Percentiles rank a stretch among this genome's conserved stretches.
Conservation (phyloP, 2,888 invertebrate species). For the Hyppa rectilinea region DNA sequence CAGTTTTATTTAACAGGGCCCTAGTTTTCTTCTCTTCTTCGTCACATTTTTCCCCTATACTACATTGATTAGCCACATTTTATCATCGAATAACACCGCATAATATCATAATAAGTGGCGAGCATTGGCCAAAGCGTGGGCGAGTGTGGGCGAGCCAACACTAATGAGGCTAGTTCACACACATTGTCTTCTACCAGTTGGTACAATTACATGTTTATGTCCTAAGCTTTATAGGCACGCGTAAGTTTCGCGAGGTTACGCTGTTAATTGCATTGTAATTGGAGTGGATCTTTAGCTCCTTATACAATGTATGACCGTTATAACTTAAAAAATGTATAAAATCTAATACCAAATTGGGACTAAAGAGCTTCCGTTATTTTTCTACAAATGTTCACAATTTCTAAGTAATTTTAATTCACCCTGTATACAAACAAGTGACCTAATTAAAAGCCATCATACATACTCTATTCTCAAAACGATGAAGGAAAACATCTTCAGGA, state of each 20-base stretch:
- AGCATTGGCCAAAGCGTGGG: slow-evolving; percentile 67
- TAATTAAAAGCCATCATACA: no score
- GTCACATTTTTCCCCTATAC: slow-evolving; percentile 1
- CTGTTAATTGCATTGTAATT: slow-evolving; percentile 40
- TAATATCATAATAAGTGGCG: slow-evolving; percentile 66
- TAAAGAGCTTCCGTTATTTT: no score
- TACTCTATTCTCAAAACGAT: no score
- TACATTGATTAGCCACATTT: slow-evolving; percentile 55
- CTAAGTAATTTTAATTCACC: no score
- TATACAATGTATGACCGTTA: neutral
- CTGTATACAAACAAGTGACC: no score
- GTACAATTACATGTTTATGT: slow-evolving; percentile 60
- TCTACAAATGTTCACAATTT: no score
- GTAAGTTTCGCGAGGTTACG: slow-evolving; percentile 37
- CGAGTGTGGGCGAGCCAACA: slow-evolving; percentile 72
- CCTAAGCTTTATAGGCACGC: slow-evolving; percentile 49
- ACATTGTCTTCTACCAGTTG: slow-evolving; percentile 66
- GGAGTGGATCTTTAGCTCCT: slow-evolving; percentile 1
- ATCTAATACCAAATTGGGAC: no score
- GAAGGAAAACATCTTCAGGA: no score
- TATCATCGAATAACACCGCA: slow-evolving; percentile 51
- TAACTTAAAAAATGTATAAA: neutral
- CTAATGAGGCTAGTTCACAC: slow-evolving; percentile 79
- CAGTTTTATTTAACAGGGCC: no score
- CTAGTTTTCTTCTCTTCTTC: no score